These are phyloP conservation scores for Clarias gariepinus DNA, from an alignment of 2,113 vertebrate species.

Conservation along the genomic window DNA sequence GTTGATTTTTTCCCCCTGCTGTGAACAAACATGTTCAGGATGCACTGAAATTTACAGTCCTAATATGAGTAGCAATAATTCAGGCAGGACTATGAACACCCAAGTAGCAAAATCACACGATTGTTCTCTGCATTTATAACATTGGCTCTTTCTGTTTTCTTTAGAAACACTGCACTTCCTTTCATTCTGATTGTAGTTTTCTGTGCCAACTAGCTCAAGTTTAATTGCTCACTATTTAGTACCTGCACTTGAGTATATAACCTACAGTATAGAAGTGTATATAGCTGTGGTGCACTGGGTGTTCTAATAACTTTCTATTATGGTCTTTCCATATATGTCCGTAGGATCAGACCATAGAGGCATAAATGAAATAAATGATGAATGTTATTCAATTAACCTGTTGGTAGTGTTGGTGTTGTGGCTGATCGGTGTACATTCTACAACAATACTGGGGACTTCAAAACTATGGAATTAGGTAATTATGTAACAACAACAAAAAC, in stretches of 20 bases:
- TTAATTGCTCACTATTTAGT: neutral
- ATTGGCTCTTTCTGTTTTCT: conserved; percentile 47
- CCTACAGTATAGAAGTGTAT: too few species aligned
- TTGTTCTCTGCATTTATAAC: conserved; percentile 36
- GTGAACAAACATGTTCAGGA: neutral
- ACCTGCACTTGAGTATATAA: neutral
- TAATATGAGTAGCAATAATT: conserved; percentile 14
- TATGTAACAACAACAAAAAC: too few species aligned
- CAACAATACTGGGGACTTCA: too few species aligned
- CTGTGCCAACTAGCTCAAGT: neutral
- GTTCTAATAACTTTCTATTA: too few species aligned
- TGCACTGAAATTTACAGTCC: conserved; percentile 9
- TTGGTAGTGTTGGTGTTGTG: too few species aligned
- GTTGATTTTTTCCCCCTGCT: neutral
- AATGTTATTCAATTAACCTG: too few species aligned
- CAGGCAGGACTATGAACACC: conserved; percentile 21
- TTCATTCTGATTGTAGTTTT: neutral
- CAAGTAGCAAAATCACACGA: conserved; percentile 34
- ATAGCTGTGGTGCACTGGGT: too few species aligned
- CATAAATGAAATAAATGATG: too few species aligned
- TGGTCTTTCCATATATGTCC: too few species aligned
- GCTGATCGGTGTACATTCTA: too few species aligned
- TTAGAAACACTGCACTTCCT: conserved; percentile 24
- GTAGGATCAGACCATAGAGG: too few species aligned
- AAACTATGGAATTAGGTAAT: too few species aligned